Percentiles rank a stretch among this genome's conserved stretches.
These are phyloP conservation scores for Thyatira batis DNA, from an alignment of 2,888 invertebrate genomes.

Conservation along the genomic window DNA sequence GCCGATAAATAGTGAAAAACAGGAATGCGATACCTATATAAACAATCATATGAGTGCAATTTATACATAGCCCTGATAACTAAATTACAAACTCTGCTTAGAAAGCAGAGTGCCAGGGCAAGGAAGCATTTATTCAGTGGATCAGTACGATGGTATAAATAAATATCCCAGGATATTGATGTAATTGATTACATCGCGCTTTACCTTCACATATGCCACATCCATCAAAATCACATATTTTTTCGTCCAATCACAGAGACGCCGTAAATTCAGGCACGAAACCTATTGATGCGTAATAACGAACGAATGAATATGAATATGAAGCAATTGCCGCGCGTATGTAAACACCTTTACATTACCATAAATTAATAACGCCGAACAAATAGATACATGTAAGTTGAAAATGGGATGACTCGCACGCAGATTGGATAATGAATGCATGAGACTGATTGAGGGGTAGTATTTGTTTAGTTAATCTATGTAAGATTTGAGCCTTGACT, in stretches of 20 bases:
- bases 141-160: too few relatives aligned
- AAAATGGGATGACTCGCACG: background rate
- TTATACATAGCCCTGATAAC: too few relatives aligned
- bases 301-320: constrained; percentile 79
- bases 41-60: too few relatives aligned
- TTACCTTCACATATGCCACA: too few relatives aligned
- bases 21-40: too few relatives aligned
- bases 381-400: constrained; percentile 24
- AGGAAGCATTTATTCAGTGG: too few relatives aligned
- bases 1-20: too few relatives aligned
- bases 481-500: too few relatives aligned
- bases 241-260: constrained; percentile 9
- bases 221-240: constrained; percentile 22
- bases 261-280: constrained; percentile 39
- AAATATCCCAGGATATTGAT: background rate
- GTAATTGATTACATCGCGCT: too few relatives aligned
- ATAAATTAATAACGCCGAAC: constrained; percentile 54
- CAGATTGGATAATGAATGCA: background rate
- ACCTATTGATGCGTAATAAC: constrained; percentile 75
- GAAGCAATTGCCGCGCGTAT: constrained; percentile 54
- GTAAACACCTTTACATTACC: constrained; percentile 61
- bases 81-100: too few relatives aligned
- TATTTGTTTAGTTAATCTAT: too few relatives aligned
- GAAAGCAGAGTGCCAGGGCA: too few relatives aligned
- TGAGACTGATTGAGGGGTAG: background rate